Evolutionary conservation across 2,113 vertebrate species (phyloP), one percentile per base, ranked within the genome.

Genomic region (Amblyopsis rosae): DNA sequence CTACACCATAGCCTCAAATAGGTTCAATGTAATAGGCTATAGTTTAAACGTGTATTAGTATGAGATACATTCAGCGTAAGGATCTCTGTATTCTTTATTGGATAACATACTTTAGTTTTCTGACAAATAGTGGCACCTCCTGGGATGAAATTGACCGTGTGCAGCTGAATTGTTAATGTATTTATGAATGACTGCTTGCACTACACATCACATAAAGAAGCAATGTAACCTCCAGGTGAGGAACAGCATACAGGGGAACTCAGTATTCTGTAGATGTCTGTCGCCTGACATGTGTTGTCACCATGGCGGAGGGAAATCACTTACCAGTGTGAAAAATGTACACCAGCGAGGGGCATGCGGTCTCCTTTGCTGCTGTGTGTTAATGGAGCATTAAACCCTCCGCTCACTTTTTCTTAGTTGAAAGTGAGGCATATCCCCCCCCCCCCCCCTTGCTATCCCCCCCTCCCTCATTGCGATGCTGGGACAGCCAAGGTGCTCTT

Each of bases 251-350:
- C n/a, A n/a, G n/a, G 62, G 48, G 53, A 68, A 60, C 64, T 72
- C 12, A 69, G 76, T 70, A 70, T 82, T 84, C 70, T 56, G 12
- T n/a, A 46, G 54, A 53, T 65, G 78, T 75, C 61, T 45, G 19
- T 76, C 65, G 69, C 46, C 12, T 32, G 67, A 78, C 66, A 73
- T 48, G 12, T 72, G 65, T 51, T 72, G 67, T 77, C 77, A 71
- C 73, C 46, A 26, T 12, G 80, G 55, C 66, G 49, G 63, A 66
- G 55, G 74, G 62, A 78, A 80, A 82, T 86, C 80, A 85, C 83
- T 87, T 87, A 82, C 80, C 69, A 3, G 12, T 54, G 16, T 81
- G 79, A 86, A 72, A 81, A 84, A 86, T 85, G 72, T 77, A 71
- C 65, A 81, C 63, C 6, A 57, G 78, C 83, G 83, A 82, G 72